A percentile compares a stretch with the other conserved stretches of the same genome.
Conservation (phyloP, 2,888 invertebrate genomes). For the Ganaspis brasiliensis region DNA sequence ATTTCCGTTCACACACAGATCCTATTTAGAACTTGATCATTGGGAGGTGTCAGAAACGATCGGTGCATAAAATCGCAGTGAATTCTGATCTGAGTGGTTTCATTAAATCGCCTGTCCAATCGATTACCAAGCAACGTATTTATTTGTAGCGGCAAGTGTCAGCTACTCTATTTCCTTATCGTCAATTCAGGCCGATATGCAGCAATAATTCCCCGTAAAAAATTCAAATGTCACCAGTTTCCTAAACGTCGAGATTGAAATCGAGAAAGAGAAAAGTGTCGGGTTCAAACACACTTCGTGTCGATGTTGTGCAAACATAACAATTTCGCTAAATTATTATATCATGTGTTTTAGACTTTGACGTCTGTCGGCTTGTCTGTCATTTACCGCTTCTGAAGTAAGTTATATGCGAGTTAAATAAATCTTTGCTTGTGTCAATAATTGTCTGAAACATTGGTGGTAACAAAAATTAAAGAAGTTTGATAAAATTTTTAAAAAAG, state of each 20-base stretch:
- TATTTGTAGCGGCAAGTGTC: constrained; percentile 30
- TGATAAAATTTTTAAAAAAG: no score
- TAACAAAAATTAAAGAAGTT: no score
- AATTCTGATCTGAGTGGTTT: constrained; percentile 22
- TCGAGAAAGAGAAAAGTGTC: constrained; percentile 7
- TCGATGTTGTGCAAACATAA: no score
- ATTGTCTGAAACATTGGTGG: no score
- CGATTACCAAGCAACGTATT: constrained; percentile 11
- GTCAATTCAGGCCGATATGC: background rate
- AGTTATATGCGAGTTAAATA: no score
- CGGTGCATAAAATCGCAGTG: constrained; percentile 20
- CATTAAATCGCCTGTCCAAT: constrained; percentile 35
- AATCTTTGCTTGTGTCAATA: no score
- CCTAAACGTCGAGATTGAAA: constrained; percentile 23
- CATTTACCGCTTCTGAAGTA: no score
- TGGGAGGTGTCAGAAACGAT: constrained; percentile 24
- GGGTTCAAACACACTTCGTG: no score
- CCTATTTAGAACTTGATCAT: constrained; percentile 22
- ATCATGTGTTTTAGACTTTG: no score
- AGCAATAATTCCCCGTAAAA: background rate
- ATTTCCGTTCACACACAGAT: constrained; percentile 22
- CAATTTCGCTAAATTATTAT: no score
- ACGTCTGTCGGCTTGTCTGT: no score
- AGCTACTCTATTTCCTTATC: constrained; percentile 34
- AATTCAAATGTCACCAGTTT: constrained; percentile 29